phyloP scores from a whole-genome alignment of 2,113 vertebrate species.

The Pithys albifrons region DNA sequence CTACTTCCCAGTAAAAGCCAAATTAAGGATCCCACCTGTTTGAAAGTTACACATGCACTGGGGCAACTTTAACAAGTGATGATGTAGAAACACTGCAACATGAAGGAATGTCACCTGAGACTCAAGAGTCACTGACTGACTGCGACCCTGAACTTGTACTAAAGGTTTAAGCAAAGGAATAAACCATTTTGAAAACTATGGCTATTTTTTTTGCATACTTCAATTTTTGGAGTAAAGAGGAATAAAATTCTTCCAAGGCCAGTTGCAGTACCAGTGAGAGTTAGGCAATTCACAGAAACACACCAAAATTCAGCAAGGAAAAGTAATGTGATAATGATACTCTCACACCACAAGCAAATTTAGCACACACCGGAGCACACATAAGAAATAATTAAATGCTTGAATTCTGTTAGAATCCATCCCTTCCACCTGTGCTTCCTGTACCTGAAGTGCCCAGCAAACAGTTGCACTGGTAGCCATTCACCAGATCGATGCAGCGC shows the following conservation, averaged over 20 bases:
- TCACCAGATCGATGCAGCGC: constrained; percentile 90
- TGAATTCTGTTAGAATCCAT: not conserved
- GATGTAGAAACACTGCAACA: not conserved
- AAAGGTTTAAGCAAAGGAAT: not conserved
- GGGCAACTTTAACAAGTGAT: not conserved
- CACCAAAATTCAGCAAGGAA: not conserved
- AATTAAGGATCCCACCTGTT: not conserved
- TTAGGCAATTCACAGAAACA: not conserved
- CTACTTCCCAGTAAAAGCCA: not conserved
- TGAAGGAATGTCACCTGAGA: not conserved
- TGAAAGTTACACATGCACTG: not conserved
- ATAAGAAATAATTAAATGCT: not conserved
- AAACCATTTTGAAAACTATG: not conserved
- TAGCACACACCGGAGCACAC: not conserved
- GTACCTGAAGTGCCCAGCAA: constrained; percentile 84
- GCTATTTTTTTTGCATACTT: not conserved
- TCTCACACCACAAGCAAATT: not conserved
- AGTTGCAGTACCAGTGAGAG: not conserved
- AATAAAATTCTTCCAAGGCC: not conserved
- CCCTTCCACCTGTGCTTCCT: not conserved
- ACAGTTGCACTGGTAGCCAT: constrained; percentile 91
- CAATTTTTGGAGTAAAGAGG: not conserved
- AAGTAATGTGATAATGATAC: not conserved
- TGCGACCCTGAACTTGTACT: not conserved
- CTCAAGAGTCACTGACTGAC: not conserved